These are phyloP conservation scores for Callinectes sapidus DNA, from an alignment of 2,888 invertebrate genomes.

Conservation along the genomic window DNA sequence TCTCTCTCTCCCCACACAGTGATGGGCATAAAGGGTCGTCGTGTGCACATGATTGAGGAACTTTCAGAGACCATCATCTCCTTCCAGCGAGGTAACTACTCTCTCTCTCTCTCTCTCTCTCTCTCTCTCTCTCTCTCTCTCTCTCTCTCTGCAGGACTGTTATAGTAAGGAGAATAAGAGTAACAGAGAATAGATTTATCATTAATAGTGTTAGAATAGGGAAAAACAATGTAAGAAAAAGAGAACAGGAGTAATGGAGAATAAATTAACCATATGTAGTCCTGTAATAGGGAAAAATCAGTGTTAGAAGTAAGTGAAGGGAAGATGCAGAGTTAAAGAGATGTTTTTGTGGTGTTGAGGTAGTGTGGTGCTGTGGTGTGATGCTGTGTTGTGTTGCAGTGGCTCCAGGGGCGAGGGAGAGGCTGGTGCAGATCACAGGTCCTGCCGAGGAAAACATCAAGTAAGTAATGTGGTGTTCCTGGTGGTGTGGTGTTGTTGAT, in stretches of 20 bases:
- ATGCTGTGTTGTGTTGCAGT: conserved; percentile 80
- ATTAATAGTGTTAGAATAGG: too few relatives aligned
- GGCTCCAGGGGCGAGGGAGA: conserved; percentile 94
- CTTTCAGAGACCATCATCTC: conserved; percentile 98
- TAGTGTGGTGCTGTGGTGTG: too few relatives aligned
- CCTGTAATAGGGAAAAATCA: too few relatives aligned
- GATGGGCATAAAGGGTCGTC: conserved; percentile 98
- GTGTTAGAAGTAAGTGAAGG: too few relatives aligned
- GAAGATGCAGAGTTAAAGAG: too few relatives aligned
- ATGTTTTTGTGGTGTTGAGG: too few relatives aligned
- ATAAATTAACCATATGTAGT: too few relatives aligned
- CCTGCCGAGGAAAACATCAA: conserved; percentile 94
- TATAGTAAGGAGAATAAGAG: too few relatives aligned
- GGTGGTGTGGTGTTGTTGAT: background rate
- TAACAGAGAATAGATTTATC: too few relatives aligned
- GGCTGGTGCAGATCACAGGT: conserved; percentile 96
- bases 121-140: background rate
- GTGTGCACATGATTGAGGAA: conserved; percentile 99
- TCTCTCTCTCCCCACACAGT: conserved; percentile 79
- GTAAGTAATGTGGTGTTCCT: conserved; percentile 79
- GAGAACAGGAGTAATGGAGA: too few relatives aligned
- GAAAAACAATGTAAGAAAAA: too few relatives aligned
- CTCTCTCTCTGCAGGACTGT: too few relatives aligned
- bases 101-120: background rate
- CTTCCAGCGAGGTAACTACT: conserved; percentile 94